These are phyloP conservation scores for Boulengeromyrus knoepffleri DNA, from an alignment of 2,113 vertebrate species.

Conservation along the genomic window DNA sequence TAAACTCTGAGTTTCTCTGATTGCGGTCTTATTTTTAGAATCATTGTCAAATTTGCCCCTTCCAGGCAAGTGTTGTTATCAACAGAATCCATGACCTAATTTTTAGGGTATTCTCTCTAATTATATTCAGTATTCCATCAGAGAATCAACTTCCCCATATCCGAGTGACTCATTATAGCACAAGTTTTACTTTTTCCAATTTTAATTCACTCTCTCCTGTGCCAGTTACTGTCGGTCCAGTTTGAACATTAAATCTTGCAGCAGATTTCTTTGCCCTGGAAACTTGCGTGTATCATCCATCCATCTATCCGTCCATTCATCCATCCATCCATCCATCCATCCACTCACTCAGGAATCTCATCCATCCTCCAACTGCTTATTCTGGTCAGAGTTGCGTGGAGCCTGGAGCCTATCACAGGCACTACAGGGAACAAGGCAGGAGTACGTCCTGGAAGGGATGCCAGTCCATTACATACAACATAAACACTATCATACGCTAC, in stretches of 20 bases:
- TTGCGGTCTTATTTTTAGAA: conserved; percentile 13
- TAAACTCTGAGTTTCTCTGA: conserved; percentile 4
- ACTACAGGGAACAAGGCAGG: neutral
- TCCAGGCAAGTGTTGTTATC: conserved; percentile 15
- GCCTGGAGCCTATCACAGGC: neutral
- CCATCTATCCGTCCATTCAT: neutral
- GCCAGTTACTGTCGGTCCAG: conserved; percentile 22
- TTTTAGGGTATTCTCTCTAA: conserved; percentile 25
- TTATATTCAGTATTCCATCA: conserved; percentile 19
- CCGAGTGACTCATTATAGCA: conserved; percentile 12
- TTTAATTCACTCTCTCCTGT: conserved; percentile 24
- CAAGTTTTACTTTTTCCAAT: conserved; percentile 24
- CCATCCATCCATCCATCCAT: neutral
- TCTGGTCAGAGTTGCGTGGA: neutral
- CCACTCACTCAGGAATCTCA: neutral
- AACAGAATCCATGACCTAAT: conserved; percentile 20
- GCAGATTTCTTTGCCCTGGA: conserved; percentile 1
- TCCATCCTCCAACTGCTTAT: neutral
- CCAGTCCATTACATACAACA: neutral
- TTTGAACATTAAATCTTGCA: conserved; percentile 9
- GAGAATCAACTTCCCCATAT: conserved; percentile 18
- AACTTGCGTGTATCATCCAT: neutral
- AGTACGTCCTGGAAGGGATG: neutral
- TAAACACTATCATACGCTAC: neutral
- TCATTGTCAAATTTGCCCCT: conserved; percentile 6